Base-by-base conservation (phyloP, 2,797 vertebrate species). In the Chelon auratus region DNA sequence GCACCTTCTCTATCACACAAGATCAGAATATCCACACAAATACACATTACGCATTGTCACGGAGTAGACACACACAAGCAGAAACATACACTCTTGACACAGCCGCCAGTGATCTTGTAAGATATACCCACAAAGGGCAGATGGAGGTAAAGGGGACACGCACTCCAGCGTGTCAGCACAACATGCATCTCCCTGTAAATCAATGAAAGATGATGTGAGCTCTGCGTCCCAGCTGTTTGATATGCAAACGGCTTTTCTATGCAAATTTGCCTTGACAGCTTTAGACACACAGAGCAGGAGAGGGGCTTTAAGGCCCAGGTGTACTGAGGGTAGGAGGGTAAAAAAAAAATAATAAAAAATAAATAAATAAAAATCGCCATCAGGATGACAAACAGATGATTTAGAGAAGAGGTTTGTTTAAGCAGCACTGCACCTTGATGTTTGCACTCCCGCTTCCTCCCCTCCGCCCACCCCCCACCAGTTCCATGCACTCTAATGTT, bases 241-340 rank as follows among this genome's bases (percentile, higher is more conserved):
- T 90, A 93, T 91, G 92, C 90, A 93, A 92, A 93, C 78, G 58
- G 81, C 75, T 89, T 91, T 90, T 85, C 87, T 83, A 90, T 91
- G 91, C 87, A 93, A 92, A 91, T 89, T 12, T 42, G 53, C 45
- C 75, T 50, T 68, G 59, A 82, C 79, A 71, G 79, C 75, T 68
- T 77, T 72, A 68, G 72, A 82, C 75, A 78, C 72, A 72, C 62
- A 22, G 71, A 72, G 77, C 51, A 22, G 42, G 50, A 71, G 60
- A 64, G 69, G 47, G 65, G 53, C 43, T 71, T 58, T 43, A 10
- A 68, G 77, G 87, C 82, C 79, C 85, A 89, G 85, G 89, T 89
- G 78, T 47, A 55, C 54, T 1, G 10, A 68, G 39, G 61, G 47
- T 51, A 68, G 18, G 48, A 20, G 52, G 48, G 59, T 62, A 12